These are phyloP conservation scores for Chamaetylas fuelleborni DNA, from an alignment of 2,113 vertebrate genomes.

Conservation along the genomic window DNA sequence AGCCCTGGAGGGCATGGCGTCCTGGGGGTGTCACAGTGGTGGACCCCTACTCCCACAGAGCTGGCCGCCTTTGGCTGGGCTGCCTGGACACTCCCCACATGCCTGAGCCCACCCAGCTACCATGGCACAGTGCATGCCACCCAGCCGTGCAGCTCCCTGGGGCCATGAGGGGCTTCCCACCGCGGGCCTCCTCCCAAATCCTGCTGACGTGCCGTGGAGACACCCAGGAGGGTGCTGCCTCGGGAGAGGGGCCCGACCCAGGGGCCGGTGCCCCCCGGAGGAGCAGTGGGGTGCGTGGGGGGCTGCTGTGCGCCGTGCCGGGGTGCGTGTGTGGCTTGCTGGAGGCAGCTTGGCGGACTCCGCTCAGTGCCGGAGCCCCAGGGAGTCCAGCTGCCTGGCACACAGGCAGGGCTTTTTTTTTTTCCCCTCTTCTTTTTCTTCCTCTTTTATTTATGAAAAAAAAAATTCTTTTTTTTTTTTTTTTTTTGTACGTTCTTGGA, in stretches of 20 bases:
- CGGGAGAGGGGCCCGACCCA: neutral
- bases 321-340: conserved; percentile 36
- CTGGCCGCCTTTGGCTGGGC: neutral
- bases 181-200: accelerated
- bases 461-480: neutral
- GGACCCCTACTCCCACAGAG: accelerated
- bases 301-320: neutral
- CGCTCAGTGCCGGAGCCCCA: conserved; percentile 11
- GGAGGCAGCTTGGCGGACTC: conserved; percentile 41
- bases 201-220: neutral
- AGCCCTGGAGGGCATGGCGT: neutral
- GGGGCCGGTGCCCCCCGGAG: accelerated
- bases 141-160: neutral
- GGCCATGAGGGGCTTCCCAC: neutral
- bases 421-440: neutral
- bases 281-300: neutral
- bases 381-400: conserved; percentile 61
- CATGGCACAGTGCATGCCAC: neutral
- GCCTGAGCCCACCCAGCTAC: neutral
- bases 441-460: conserved; percentile 2
- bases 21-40: accelerated
- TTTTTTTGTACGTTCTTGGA: conserved; percentile 37
- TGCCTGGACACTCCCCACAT: accelerated
- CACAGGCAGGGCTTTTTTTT: conserved; percentile 8
- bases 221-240: neutral